Evolutionary conservation across 2,113 vertebrate genomes (phyloP), one percentile per base, ranked within the genome.

Genomic region (Jacana jacana): DNA sequence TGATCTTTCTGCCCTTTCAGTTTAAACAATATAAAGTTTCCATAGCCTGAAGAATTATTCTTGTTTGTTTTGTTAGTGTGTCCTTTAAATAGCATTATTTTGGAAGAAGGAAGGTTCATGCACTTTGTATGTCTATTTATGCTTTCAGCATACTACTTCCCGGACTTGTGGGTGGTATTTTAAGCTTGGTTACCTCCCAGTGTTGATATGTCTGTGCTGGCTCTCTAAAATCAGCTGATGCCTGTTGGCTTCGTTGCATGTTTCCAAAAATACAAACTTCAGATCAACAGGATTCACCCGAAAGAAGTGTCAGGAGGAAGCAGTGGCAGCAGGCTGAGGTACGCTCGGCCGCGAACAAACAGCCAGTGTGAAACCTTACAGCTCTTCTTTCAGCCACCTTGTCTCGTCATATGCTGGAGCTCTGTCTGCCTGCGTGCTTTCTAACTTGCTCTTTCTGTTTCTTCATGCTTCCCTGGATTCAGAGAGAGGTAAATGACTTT

Each of bases 401-500:
- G 46, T 44, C 77, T 71, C 72, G 25, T 91, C 69, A 14, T 95
- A 18, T 89, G 76, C 78, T 44, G 92, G 58, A 91, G 48, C 46
- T 93, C 66, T 88, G 70, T 86, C 78, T 93, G 25, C 3, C 11
- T 84, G 91, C 92, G 83, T 66, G 77, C 92, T 82, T 93, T 91
- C 97, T 98, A 98, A 98, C 97, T 44, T 95, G 90, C 69, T 98
- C 93, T 98, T 97, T 98, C 97, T 98, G 55, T 98, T 98, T 97
- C 95, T 97, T 97, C 97, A 98, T 97, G 98, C 98, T 98, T 97
- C 85, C 98, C 95, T 60, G 98, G 98, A 99, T 85, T 97, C 98
- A 99, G 98, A 98, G 98, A 99, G 98, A 99, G 98, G 98, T 99
- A 99, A 99, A 97, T 83, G 5, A 51, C 91, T 96, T 97, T 95